A percentile compares a stretch with the other conserved stretches of the same genome.
Evolutionary conservation across 2,797 vertebrate genomes (phyloP).

Genomic region (Artibeus jamaicensis): DNA sequence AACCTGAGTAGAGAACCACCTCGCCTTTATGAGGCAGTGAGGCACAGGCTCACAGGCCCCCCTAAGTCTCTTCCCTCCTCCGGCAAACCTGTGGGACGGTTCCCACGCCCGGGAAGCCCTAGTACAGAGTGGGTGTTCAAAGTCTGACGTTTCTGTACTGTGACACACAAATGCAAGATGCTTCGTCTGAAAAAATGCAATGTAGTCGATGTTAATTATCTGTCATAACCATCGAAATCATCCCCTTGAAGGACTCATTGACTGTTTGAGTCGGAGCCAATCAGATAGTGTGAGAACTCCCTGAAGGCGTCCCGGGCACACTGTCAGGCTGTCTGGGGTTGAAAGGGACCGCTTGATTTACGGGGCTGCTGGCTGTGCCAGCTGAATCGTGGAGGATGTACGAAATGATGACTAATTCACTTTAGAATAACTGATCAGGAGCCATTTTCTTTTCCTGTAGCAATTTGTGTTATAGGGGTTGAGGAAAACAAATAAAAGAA

Average conservation of each 20-base stretch:
- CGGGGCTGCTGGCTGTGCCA: neutral
- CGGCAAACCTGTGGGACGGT: too few relatives aligned
- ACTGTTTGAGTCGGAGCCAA: neutral
- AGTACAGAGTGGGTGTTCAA: neutral
- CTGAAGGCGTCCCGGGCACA: too few relatives aligned
- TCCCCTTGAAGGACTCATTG: neutral
- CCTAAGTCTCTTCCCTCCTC: neutral
- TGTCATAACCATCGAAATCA: neutral
- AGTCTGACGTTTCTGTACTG: neutral
- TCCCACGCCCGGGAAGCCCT: accelerated
- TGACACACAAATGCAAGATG: neutral
- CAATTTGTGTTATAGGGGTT: neutral
- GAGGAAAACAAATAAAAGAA: neutral
- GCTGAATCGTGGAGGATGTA: neutral
- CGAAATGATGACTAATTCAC: neutral
- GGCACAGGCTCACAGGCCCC: neutral
- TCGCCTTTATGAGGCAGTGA: neutral
- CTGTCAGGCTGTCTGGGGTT: neutral
- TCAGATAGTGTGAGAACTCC: neutral
- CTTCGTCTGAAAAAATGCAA: neutral
- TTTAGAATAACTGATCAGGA: neutral
- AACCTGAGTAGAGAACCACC: too few relatives aligned
- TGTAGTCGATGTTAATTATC: neutral
- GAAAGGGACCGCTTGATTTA: neutral
- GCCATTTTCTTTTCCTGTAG: neutral